A percentile compares a stretch with the other conserved stretches of the same genome.
Evolutionary conservation across 2,888 invertebrate genomes (phyloP).

Genomic region (Operophtera brumata): DNA sequence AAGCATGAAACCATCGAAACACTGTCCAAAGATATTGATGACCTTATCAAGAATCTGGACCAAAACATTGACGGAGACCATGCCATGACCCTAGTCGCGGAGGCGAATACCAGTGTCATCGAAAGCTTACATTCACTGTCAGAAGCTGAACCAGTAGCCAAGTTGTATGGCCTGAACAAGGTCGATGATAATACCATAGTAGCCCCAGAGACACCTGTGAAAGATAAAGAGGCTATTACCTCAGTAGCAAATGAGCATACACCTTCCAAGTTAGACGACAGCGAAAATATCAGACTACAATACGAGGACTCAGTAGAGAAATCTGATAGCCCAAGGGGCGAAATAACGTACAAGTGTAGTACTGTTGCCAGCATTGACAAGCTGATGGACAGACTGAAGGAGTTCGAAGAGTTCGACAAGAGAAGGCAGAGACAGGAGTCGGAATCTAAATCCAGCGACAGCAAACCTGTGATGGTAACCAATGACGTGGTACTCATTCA

Average conservation of each 20-base stretch:
- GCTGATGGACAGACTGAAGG: conserved; percentile 75
- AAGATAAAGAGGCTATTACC: conserved; percentile 56
- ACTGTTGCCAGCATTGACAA: conserved; percentile 74
- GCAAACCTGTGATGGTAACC: conserved; percentile 70
- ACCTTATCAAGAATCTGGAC: conserved; percentile 71
- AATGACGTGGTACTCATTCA: conserved; percentile 74
- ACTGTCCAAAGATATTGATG: conserved; percentile 71
- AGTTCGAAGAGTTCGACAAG: conserved; percentile 75
- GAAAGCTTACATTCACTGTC: conserved; percentile 44
- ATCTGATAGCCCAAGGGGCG: conserved; percentile 56
- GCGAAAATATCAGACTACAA: conserved; percentile 71
- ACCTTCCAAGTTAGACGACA: conserved; percentile 68
- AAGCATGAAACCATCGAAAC: conserved; percentile 70
- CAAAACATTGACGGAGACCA: conserved; percentile 67
- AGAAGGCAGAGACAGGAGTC: conserved; percentile 70
- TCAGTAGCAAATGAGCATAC: conserved; percentile 58
- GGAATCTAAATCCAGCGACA: conserved; percentile 61
- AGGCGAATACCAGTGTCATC: conserved; percentile 24
- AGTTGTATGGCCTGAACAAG: conserved; percentile 66
- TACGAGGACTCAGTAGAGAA: conserved; percentile 71
- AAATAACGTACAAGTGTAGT: conserved; percentile 63
- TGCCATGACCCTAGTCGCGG: conserved; percentile 48
- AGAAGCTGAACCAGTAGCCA: conserved; percentile 60
- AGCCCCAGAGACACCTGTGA: conserved; percentile 62
- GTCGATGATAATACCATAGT: conserved; percentile 54